phyloP scores from a whole-genome alignment of 2,113 vertebrate genomes.

The Sander lucioperca region DNA sequence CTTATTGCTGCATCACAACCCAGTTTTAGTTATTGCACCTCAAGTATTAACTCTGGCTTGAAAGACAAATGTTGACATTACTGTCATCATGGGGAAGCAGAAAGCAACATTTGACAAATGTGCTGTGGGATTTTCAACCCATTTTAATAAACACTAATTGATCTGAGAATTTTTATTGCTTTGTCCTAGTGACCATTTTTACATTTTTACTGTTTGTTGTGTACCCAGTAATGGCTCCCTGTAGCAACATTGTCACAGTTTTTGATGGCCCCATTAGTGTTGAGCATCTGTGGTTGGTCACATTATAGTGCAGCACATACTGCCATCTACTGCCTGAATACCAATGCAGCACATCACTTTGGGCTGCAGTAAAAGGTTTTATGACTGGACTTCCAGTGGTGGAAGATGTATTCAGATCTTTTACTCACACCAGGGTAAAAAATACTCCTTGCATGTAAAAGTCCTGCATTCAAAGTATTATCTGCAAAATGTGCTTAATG shows the following conservation, averaged over 20 bases:
- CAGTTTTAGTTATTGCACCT: constrained; percentile 15
- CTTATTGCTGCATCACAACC: not conserved
- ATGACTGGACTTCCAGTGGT: not conserved
- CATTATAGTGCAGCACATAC: constrained; percentile 14
- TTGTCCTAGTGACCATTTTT: not conserved
- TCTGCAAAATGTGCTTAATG: not conserved
- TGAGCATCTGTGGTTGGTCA: not conserved
- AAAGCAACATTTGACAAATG: not conserved
- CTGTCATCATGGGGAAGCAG: constrained; percentile 1
- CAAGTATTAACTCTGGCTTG: constrained; percentile 10
- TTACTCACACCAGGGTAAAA: not conserved
- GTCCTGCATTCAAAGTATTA: not conserved
- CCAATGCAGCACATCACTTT: not conserved
- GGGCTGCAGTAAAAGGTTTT: not conserved
- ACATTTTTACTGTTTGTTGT: not conserved
- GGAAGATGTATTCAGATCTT: not conserved
- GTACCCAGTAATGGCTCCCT: constrained; percentile 26
- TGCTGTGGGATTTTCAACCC: constrained; percentile 25
- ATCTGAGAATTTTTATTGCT: constrained; percentile 11
- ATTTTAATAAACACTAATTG: constrained; percentile 28
- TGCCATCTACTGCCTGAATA: constrained; percentile 68
- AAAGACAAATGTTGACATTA: constrained; percentile 10
- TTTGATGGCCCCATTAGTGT: constrained; percentile 39
- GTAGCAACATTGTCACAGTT: constrained; percentile 5
- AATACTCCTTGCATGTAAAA: not conserved